Evolutionary conservation across 2,797 vertebrate species (phyloP).

Genomic region (Anableps anableps): DNA sequence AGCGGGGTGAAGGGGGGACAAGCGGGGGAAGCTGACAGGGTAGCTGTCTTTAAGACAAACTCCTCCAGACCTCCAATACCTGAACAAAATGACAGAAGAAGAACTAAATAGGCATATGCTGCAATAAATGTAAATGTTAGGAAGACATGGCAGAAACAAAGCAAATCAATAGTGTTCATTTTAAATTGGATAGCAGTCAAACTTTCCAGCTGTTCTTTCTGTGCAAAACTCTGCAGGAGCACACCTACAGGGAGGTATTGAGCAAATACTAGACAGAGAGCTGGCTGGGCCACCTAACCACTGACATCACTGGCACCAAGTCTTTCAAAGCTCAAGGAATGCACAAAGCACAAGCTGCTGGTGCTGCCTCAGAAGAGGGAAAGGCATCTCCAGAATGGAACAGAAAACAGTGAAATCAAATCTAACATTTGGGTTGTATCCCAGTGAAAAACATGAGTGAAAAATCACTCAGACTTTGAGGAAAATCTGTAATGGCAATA

Average conservation of each 20-base stretch:
- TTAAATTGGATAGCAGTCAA: neutral
- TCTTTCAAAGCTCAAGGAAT: neutral
- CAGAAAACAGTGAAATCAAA: neutral
- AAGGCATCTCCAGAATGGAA: neutral
- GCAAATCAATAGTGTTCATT: neutral
- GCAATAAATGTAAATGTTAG: neutral
- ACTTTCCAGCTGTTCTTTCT: neutral
- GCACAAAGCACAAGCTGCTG: neutral
- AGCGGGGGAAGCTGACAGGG: conserved; percentile 86
- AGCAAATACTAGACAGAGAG: neutral
- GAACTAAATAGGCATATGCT: neutral
- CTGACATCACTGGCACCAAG: neutral
- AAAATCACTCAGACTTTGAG: neutral
- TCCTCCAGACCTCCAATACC: conserved; percentile 94
- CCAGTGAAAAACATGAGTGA: neutral
- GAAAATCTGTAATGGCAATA: neutral
- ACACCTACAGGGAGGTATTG: neutral
- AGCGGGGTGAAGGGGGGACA: conserved; percentile 93
- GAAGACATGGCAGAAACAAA: neutral
- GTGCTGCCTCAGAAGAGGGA: neutral
- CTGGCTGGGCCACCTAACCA: neutral
- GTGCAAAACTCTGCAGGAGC: neutral
- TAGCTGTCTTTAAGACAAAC: conserved; percentile 92
- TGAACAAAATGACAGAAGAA: conserved; percentile 50
- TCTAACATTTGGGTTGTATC: neutral